Evolutionary conservation across 2,113 vertebrate genomes (phyloP).

Genomic region (Sylvicapra grimmia): DNA sequence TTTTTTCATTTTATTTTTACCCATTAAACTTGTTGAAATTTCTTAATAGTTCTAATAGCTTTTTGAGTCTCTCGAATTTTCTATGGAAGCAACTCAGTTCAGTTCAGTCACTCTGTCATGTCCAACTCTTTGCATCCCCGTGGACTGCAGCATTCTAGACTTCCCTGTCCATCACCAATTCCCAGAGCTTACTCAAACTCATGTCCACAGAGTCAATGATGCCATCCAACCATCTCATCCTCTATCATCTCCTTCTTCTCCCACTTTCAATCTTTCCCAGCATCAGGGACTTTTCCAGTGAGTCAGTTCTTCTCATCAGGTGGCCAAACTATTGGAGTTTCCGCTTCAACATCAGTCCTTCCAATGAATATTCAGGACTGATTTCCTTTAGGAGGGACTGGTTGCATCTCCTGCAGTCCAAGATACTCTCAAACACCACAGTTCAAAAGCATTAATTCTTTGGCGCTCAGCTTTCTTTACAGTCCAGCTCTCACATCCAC

Average conservation of each 20-base stretch:
- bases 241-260: not conserved
- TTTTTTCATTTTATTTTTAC: slow-evolving; percentile 50
- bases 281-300: not conserved
- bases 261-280: not conserved
- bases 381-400: not conserved
- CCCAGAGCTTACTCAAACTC: not conserved
- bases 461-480: not conserved
- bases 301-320: not conserved
- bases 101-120: not conserved
- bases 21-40: slow-evolving; percentile 31
- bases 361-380: not conserved
- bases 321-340: not conserved
- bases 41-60: slow-evolving; percentile 40
- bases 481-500: not conserved
- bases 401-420: not conserved
- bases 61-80: slow-evolving; percentile 39
- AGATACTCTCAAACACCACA: not conserved
- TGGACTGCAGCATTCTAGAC: not conserved
- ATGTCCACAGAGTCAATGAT: not conserved
- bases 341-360: not conserved
- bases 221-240: not conserved
- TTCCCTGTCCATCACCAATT: not conserved
- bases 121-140: not conserved
- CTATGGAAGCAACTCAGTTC: slow-evolving; percentile 16
- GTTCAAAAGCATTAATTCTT: not conserved